phyloP scores from a whole-genome alignment of 2,888 invertebrate species.

The Lepidochrysops patricia region DNA sequence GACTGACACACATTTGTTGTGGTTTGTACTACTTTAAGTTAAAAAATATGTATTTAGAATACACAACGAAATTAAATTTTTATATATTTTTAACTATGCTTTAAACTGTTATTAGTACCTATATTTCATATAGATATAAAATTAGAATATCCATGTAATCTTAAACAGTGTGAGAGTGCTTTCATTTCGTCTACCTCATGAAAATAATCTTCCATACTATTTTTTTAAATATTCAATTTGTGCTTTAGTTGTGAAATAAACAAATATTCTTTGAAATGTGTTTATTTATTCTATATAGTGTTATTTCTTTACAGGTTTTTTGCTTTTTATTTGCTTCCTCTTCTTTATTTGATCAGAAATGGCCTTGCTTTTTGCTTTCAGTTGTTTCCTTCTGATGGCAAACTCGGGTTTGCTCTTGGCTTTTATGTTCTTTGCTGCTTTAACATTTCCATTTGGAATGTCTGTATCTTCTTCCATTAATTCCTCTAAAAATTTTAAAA shows the following conservation, averaged over 20 bases:
- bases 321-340: constrained; percentile 56
- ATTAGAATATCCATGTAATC: neutral
- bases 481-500: constrained; percentile 44
- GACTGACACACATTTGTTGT: neutral
- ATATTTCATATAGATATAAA: too few relatives aligned
- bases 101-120: too few relatives aligned
- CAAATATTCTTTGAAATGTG: constrained; percentile 16
- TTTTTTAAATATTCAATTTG: constrained; percentile 8
- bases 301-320: constrained; percentile 43
- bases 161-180: neutral
- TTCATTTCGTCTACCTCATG: constrained; percentile 10
- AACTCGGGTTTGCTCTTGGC: constrained; percentile 53
- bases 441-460: constrained; percentile 30
- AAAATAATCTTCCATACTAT: neutral
- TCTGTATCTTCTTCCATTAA: constrained; percentile 34
- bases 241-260: constrained; percentile 9
- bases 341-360: constrained; percentile 67
- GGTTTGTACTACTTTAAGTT: neutral
- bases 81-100: too few relatives aligned
- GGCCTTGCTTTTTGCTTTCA: constrained; percentile 60
- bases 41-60: too few relatives aligned
- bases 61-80: too few relatives aligned
- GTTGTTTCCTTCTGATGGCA: constrained; percentile 63
- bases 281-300: constrained; percentile 17
- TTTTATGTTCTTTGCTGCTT: constrained; percentile 39